Percentiles rank a stretch among this genome's conserved stretches.
Evolutionary conservation across 2,113 vertebrate species (phyloP).

Genomic region (Epinephelus fuscoguttatus): DNA sequence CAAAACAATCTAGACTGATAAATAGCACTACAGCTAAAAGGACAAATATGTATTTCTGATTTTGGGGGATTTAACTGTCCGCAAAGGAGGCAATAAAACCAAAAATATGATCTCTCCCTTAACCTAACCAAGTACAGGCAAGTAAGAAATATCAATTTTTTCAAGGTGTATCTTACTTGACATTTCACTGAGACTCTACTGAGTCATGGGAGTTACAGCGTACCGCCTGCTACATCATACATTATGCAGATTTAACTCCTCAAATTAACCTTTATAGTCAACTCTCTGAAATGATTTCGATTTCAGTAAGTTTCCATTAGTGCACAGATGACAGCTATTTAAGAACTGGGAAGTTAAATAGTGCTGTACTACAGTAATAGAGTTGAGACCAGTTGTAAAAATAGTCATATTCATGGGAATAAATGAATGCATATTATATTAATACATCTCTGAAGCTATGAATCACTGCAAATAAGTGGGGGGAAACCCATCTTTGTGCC

Average conservation of each 20-base stretch:
- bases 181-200: constrained; percentile 52
- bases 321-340: constrained; percentile 47
- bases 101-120: too few species aligned
- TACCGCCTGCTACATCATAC: constrained; percentile 17
- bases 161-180: constrained; percentile 5
- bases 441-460: constrained; percentile 54
- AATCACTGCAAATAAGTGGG: constrained; percentile 60
- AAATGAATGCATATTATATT: constrained; percentile 64
- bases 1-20: too few species aligned
- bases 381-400: constrained; percentile 53
- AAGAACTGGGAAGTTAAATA: constrained; percentile 55
- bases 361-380: constrained; percentile 39
- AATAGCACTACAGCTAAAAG: too few species aligned
- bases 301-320: constrained; percentile 62
- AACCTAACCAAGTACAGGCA: neutral
- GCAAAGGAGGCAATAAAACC: neutral
- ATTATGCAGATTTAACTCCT: constrained; percentile 59
- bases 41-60: too few species aligned
- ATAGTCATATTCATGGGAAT: constrained; percentile 55
- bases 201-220: constrained; percentile 64
- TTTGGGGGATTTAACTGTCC: too few species aligned
- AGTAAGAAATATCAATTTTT: neutral
- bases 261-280: constrained; percentile 54
- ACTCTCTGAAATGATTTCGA: constrained; percentile 47
- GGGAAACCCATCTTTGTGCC: constrained; percentile 45